These are phyloP conservation scores for Petrolisthes manimaculis DNA, from an alignment of 2,888 invertebrate species.

Conservation along the genomic window DNA sequence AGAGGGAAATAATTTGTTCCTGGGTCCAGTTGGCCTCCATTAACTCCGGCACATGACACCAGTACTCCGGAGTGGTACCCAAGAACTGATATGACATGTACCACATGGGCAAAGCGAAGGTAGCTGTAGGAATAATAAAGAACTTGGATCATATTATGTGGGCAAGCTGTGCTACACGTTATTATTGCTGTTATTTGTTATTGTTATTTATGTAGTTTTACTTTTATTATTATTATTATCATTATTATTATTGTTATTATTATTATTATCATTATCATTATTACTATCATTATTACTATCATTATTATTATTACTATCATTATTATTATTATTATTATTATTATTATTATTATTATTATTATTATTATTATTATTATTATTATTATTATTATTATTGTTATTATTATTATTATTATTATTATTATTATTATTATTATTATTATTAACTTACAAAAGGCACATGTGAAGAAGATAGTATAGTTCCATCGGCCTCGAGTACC, in stretches of 20 bases:
- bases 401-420: neutral
- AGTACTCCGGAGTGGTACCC: too few relatives aligned
- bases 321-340: slow-evolving; percentile 29
- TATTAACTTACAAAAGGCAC: neutral
- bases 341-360: slow-evolving; percentile 33
- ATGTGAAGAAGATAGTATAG: too few relatives aligned
- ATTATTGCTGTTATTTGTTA: neutral
- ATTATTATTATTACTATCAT: slow-evolving; percentile 21
- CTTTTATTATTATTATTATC: slow-evolving; percentile 3
- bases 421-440: neutral
- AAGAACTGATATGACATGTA: too few relatives aligned
- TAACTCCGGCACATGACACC: too few relatives aligned
- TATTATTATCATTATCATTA: slow-evolving; percentile 26
- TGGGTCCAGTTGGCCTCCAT: too few relatives aligned
- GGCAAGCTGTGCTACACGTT: too few relatives aligned
- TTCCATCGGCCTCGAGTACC: too few relatives aligned
- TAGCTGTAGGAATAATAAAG: too few relatives aligned
- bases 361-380: slow-evolving; percentile 30
- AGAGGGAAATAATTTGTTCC: too few relatives aligned
- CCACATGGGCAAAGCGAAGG: too few relatives aligned
- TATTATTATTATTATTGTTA: slow-evolving; percentile 15
- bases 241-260: slow-evolving; percentile 22
- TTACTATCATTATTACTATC: slow-evolving; percentile 17
- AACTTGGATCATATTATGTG: too few relatives aligned
- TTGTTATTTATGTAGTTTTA: too few relatives aligned